Evolutionary conservation across 2,113 vertebrate genomes (phyloP).

Genomic region (Redunca redunca): DNA sequence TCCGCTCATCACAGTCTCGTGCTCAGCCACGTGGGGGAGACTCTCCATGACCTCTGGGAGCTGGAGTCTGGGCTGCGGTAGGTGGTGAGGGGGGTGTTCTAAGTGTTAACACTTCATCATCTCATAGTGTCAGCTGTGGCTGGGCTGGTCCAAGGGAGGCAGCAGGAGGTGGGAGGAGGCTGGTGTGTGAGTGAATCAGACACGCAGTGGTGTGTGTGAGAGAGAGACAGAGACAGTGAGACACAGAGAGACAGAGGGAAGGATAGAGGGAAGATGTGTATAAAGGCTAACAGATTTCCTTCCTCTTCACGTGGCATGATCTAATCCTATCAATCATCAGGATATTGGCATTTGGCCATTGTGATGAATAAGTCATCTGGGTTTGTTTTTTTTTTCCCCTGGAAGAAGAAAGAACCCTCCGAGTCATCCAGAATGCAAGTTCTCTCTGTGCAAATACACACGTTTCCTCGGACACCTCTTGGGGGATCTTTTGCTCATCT

Average conservation of each 20-base stretch:
- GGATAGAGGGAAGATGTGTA: accelerated
- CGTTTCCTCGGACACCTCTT: not conserved
- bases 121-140: too few species aligned
- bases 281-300: not conserved
- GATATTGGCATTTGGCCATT: not conserved
- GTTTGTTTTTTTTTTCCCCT: not conserved
- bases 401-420: not conserved
- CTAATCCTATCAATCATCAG: not conserved
- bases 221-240: not conserved
- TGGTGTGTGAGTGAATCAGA: too few species aligned
- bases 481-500: not conserved
- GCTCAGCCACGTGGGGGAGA: not conserved
- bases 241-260: not conserved
- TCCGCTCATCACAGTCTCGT: not conserved
- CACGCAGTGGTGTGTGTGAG: accelerated
- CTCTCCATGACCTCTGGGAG: not conserved
- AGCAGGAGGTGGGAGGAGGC: too few species aligned
- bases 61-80: not conserved
- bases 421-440: not conserved
- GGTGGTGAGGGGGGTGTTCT: not conserved
- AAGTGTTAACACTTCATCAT: accelerated
- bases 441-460: not conserved
- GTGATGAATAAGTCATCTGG: not conserved
- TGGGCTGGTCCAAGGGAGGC: not conserved
- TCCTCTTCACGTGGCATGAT: accelerated